A percentile compares a stretch with the other conserved stretches of the same genome.
phyloP scores from a whole-genome alignment of 1,140 invertebrate species.

The Telenomus remus region DNA sequence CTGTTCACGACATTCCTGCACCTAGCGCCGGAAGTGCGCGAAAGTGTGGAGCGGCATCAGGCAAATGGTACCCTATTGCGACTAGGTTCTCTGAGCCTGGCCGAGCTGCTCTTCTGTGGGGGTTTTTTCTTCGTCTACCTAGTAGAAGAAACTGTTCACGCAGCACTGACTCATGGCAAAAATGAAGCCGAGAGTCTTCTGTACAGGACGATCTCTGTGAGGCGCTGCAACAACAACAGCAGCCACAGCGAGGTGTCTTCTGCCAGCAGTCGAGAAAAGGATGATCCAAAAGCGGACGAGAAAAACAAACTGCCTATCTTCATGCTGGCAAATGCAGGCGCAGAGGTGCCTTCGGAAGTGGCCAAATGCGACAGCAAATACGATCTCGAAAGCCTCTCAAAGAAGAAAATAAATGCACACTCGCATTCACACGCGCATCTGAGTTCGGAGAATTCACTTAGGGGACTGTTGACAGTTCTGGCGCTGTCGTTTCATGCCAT shows the following conservation, averaged over 20 bases:
- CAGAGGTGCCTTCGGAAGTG: constrained; percentile 41
- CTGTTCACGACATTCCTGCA: constrained; percentile 86
- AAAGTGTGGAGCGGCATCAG: constrained; percentile 73
- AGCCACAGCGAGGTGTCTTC: constrained; percentile 26
- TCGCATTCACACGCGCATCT: constrained; percentile 30
- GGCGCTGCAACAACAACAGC: constrained; percentile 73
- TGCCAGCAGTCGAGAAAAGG: constrained; percentile 40
- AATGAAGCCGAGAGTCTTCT: constrained; percentile 75
- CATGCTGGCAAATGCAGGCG: constrained; percentile 50
- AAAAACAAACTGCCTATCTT: constrained; percentile 63
- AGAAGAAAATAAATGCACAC: constrained; percentile 30
- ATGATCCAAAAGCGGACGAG: constrained; percentile 29
- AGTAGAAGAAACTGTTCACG: constrained; percentile 83
- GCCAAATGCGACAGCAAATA: constrained; percentile 52
- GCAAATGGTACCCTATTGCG: constrained; percentile 66
- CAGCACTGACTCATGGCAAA: constrained; percentile 73
- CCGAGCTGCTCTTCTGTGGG: constrained; percentile 81
- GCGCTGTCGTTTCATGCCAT: constrained; percentile 88
- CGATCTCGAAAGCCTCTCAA: constrained; percentile 46
- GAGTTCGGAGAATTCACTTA: constrained; percentile 72
- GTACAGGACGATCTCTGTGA: constrained; percentile 77
- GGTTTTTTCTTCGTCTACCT: constrained; percentile 86
- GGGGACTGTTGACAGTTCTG: constrained; percentile 81
- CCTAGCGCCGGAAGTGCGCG: constrained; percentile 84
- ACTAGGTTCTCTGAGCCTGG: constrained; percentile 75